Conservation (phyloP, 2,113 vertebrate genomes). For the Protobothrops flavoviridis region DNA sequence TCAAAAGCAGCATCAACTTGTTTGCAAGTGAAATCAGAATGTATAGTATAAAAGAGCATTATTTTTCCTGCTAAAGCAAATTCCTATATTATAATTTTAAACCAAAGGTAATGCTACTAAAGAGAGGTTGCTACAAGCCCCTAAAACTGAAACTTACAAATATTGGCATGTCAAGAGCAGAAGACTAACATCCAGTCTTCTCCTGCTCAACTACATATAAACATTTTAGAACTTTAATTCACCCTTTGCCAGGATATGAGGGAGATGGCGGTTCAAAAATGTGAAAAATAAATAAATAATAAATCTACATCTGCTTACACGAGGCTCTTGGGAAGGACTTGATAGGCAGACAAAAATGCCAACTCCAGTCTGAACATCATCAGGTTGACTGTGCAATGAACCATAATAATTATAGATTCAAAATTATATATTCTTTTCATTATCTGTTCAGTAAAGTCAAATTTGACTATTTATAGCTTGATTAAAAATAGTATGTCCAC, state of each 20-base stretch:
- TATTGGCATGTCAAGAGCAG: neutral
- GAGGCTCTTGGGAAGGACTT: neutral
- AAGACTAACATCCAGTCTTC: neutral
- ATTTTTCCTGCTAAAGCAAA: neutral
- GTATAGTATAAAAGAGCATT: neutral
- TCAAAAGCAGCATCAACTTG: constrained; percentile 40
- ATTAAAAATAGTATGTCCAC: neutral
- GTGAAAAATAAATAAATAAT: neutral
- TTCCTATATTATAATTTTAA: neutral
- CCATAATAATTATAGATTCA: neutral
- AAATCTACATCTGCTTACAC: neutral
- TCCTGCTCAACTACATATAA: neutral
- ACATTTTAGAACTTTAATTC: neutral
- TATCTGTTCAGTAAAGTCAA: neutral
- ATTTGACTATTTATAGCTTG: neutral
- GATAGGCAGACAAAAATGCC: neutral
- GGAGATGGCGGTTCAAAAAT: neutral
- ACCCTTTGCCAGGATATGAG: constrained; percentile 10
- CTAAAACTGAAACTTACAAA: constrained; percentile 16
- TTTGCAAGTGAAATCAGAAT: constrained; percentile 40
- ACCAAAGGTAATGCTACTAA: neutral
- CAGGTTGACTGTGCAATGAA: neutral
- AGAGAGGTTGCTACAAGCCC: neutral
- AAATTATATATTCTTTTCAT: neutral
- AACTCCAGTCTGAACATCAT: neutral